Conservation (phyloP, 2,888 invertebrate genomes). For the Hoplodrina blanda region DNA sequence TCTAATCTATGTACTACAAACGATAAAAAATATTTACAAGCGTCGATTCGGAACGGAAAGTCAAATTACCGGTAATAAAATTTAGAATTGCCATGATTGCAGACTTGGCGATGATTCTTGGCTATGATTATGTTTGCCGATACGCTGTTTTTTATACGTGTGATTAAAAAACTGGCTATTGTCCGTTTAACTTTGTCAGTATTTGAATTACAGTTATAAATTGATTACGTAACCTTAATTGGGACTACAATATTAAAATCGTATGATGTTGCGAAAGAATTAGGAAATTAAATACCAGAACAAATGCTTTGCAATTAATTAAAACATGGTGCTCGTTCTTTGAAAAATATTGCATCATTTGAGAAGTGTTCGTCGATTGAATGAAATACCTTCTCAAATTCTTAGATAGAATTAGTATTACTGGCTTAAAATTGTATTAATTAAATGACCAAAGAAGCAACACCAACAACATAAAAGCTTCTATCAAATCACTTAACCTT, state of each 20-base stretch:
- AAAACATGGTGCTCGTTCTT: constrained; percentile 12
- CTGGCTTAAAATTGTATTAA: neutral
- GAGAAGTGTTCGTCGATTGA: neutral
- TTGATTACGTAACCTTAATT: constrained; percentile 36
- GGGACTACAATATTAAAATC: constrained; percentile 15
- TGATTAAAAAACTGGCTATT: constrained; percentile 32
- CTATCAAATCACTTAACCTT: neutral
- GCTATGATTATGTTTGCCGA: constrained; percentile 61
- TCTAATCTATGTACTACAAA: constrained; percentile 50
- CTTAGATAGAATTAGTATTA: neutral
- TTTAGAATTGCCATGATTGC: constrained; percentile 67
- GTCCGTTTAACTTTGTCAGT: constrained; percentile 47
- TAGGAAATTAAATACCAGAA: constrained; percentile 40
- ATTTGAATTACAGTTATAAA: constrained; percentile 35
- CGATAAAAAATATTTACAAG: constrained; percentile 63
- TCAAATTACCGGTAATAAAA: constrained; percentile 74
- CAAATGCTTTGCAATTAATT: constrained; percentile 37
- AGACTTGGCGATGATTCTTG: constrained; percentile 58
- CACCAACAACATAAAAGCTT: neutral
- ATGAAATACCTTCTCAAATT: neutral
- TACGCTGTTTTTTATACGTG: constrained; percentile 50
- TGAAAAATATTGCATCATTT: constrained; percentile 15
- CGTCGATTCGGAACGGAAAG: constrained; percentile 67
- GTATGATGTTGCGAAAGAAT: constrained; percentile 34
- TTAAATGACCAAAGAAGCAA: neutral